A percentile compares a stretch with the other conserved stretches of the same genome.
phyloP scores from a whole-genome alignment of 92 coral and sea anemone genomes.

The Palythoa heliodiscus region DNA sequence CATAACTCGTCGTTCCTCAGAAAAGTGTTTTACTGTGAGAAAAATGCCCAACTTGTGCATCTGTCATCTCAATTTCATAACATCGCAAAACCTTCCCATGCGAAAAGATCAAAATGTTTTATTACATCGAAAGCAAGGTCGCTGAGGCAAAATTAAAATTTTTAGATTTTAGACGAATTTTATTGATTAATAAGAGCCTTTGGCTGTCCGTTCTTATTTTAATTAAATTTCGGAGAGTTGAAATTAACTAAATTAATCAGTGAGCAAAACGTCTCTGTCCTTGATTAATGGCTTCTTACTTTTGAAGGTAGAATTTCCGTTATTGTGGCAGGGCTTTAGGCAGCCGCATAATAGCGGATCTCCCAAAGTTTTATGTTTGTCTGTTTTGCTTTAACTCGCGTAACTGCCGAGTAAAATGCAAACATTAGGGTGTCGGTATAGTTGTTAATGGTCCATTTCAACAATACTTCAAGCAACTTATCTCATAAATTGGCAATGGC shows the following conservation, averaged over 20 bases:
- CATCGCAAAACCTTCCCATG: conserved; percentile 41
- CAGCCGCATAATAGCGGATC: conserved; percentile 41
- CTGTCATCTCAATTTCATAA: conserved; percentile 28
- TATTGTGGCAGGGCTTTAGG: conserved; percentile 27
- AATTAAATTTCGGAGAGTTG: conserved; percentile 42
- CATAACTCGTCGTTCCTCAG: conserved; percentile 40
- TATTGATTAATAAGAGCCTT: conserved; percentile 33
- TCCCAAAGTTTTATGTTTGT: conserved; percentile 22
- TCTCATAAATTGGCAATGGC: conserved; percentile 38
- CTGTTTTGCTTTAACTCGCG: conserved; percentile 24
- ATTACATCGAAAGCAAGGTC: conserved; percentile 33
- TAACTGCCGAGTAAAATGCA: conserved; percentile 36
- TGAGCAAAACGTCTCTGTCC: conserved; percentile 40
- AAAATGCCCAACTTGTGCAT: conserved; percentile 18
- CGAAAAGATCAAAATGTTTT: conserved; percentile 39
- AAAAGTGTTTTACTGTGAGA: conserved; percentile 47
- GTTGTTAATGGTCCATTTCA: conserved; percentile 41
- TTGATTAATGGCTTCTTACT: conserved; percentile 43
- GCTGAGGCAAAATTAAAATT: conserved; percentile 32
- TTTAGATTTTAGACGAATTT: neutral
- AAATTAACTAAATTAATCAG: conserved; percentile 48
- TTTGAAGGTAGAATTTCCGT: conserved; percentile 31
- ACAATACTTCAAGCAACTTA: conserved; percentile 43
- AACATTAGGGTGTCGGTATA: conserved; percentile 44
- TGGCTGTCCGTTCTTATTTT: conserved; percentile 35